A percentile compares a stretch with the other conserved stretches of the same genome.
Conservation (phyloP, 1,140 invertebrate genomes). For the Scaptomyza montana region DNA sequence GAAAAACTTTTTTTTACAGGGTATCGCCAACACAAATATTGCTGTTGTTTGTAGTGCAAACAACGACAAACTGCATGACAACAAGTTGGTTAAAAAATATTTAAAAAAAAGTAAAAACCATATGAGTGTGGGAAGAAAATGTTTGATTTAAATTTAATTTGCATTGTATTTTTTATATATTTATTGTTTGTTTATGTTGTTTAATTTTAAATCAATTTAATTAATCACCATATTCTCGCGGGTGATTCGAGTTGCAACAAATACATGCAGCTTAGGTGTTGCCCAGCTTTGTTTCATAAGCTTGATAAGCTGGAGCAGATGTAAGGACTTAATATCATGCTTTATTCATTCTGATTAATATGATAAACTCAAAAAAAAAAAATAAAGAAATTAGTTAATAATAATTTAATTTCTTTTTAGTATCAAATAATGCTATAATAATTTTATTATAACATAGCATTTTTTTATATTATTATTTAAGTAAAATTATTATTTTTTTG, state of each 20-base stretch:
- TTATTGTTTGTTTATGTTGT: constrained; percentile 60
- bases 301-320: too few species aligned
- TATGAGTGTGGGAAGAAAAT: constrained; percentile 44
- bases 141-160: constrained; percentile 32
- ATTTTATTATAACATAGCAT: neutral
- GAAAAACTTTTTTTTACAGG: neutral
- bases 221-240: constrained; percentile 58
- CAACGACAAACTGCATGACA: constrained; percentile 5
- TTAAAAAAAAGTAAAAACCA: constrained; percentile 9
- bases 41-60: constrained; percentile 8
- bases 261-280: neutral
- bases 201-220: constrained; percentile 74
- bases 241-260: constrained; percentile 20
- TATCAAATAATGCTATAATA: constrained; percentile 11
- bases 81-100: constrained; percentile 18
- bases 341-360: neutral
- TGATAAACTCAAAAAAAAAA: neutral
- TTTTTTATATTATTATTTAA: neutral
- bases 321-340: too few species aligned
- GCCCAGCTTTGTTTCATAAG: too few species aligned
- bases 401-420: too few species aligned
- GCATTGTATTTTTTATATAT: constrained; percentile 5
- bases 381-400: neutral
- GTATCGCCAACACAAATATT: neutral
- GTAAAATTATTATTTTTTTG: neutral